Percentiles rank a stretch among this genome's conserved stretches.
Conservation (phyloP, 2,888 invertebrate species). For the Rhyacophila evoluta region DNA sequence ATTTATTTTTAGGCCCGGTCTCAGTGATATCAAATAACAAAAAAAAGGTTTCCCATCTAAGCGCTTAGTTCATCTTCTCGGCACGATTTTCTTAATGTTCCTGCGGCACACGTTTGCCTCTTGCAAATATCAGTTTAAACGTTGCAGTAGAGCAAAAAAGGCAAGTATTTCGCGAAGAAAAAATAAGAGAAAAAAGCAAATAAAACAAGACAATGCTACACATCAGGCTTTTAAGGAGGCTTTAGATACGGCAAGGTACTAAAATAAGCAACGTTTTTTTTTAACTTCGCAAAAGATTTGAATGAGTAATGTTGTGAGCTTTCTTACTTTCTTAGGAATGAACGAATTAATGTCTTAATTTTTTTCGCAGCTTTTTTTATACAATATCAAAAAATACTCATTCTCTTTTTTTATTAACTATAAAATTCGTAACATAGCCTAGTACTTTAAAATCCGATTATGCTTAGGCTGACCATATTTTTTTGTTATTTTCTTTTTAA, state of each 20-base stretch:
- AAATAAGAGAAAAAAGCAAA: neutral
- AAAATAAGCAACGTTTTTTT: slow-evolving; percentile 1
- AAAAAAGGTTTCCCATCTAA: neutral
- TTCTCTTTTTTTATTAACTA: too few relatives aligned
- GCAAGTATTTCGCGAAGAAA: neutral
- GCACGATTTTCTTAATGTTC: slow-evolving; percentile 22
- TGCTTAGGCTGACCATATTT: too few relatives aligned
- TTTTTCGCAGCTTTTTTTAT: neutral
- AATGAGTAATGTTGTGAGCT: neutral
- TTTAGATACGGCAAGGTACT: neutral
- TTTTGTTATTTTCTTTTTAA: too few relatives aligned
- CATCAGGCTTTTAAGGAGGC: slow-evolving; percentile 10
- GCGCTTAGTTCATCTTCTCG: neutral
- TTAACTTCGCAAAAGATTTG: slow-evolving; percentile 4
- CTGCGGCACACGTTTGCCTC: neutral
- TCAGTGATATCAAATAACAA: neutral
- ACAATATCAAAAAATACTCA: too few relatives aligned
- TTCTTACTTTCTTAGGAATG: neutral
- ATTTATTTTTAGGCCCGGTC: too few relatives aligned
- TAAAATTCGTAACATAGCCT: too few relatives aligned
- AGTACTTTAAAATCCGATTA: too few relatives aligned
- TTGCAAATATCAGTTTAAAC: slow-evolving; percentile 22
- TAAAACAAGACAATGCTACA: neutral
- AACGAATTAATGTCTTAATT: neutral
- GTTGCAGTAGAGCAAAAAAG: slow-evolving; percentile 15